phyloP scores from a whole-genome alignment of 2,888 invertebrate species.

The Cosmorhoe ocellata region DNA sequence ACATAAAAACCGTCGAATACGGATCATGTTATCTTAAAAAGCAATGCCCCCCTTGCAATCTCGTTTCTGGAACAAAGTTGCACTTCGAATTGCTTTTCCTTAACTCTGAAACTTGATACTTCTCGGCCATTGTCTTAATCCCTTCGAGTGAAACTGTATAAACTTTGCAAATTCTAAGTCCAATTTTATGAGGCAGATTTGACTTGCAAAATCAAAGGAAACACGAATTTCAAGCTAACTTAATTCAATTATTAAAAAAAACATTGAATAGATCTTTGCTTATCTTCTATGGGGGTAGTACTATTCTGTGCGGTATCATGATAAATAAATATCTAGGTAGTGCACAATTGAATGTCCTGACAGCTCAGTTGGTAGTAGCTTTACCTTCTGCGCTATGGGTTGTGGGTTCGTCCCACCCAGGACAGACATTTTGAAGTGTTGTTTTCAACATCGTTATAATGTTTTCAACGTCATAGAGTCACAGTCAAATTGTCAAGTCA shows the following conservation, averaged over 20 bases:
- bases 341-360: too few relatives aligned
- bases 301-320: too few relatives aligned
- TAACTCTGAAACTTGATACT: slow-evolving; percentile 40
- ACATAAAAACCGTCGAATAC: not conserved
- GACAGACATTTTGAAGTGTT: too few relatives aligned
- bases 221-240: slow-evolving; percentile 42
- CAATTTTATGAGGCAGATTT: slow-evolving; percentile 41
- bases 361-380: too few relatives aligned
- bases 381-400: too few relatives aligned
- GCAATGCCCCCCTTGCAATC: slow-evolving; percentile 36
- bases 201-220: slow-evolving; percentile 42
- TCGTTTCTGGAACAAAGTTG: slow-evolving; percentile 43
- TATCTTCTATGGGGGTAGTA: too few relatives aligned
- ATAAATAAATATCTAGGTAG: too few relatives aligned
- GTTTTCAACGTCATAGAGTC: too few relatives aligned
- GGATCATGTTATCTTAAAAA: slow-evolving; percentile 12
- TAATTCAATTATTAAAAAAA: slow-evolving; percentile 34
- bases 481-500: too few relatives aligned
- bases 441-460: too few relatives aligned
- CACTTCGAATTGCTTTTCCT: slow-evolving; percentile 51
- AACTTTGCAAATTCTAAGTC: slow-evolving; percentile 47
- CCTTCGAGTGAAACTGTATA: slow-evolving; percentile 47
- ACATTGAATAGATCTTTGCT: not conserved
- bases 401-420: too few relatives aligned
- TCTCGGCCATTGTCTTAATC: slow-evolving; percentile 44